These are phyloP conservation scores for Microtus pennsylvanicus DNA, from an alignment of 2,113 vertebrate genomes.

Conservation along the genomic window DNA sequence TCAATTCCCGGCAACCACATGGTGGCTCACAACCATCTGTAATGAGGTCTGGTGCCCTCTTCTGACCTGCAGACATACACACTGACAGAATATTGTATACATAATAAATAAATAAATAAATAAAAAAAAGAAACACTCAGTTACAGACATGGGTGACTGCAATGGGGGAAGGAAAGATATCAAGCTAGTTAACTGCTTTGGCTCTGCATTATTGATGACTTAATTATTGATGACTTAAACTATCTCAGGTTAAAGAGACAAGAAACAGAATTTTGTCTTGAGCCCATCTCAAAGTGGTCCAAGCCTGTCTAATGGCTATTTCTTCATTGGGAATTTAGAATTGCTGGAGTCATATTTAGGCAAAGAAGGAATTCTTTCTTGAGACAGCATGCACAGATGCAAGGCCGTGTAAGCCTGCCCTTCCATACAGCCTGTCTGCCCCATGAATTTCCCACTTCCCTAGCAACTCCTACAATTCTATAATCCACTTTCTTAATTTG, in stretches of 20 bases:
- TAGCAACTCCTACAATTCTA: neutral
- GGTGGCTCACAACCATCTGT: no score
- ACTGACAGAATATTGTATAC: no score
- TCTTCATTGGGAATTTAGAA: neutral
- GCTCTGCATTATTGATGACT: no score
- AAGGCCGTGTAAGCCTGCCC: neutral
- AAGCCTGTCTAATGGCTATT: neutral
- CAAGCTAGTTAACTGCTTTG: neutral
- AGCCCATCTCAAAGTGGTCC: neutral
- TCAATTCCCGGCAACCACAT: no score
- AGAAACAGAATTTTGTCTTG: conserved; percentile 17
- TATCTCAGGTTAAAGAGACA: neutral
- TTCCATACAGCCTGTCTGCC: neutral
- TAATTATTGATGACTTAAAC: conserved; percentile 22
- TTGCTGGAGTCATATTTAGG: neutral
- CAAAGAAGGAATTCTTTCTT: neutral
- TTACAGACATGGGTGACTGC: neutral
- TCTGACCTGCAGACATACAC: no score
- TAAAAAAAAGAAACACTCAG: neutral
- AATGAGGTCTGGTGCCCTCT: no score
- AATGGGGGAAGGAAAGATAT: neutral
- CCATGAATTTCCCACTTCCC: neutral
- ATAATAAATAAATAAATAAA: no score
- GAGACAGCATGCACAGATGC: neutral
- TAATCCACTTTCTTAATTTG: neutral